Evolutionary conservation across 2,797 vertebrate species (phyloP).

Genomic region (Gallinago stenura): DNA sequence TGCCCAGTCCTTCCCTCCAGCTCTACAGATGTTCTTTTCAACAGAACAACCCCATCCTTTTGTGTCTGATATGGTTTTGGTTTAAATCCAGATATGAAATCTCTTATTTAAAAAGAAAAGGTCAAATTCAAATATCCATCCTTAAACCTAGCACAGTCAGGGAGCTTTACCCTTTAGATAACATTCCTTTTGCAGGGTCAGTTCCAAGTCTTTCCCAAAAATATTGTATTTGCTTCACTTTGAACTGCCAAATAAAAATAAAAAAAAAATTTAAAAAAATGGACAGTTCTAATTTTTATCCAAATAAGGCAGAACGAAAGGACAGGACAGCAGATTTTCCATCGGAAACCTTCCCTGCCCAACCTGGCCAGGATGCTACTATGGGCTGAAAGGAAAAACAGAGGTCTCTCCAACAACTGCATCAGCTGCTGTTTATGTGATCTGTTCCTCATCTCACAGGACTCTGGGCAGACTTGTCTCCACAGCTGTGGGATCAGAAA

Average conservation of each 20-base stretch:
- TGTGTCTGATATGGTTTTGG: not conserved
- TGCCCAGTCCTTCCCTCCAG: not conserved
- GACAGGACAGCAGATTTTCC: not conserved
- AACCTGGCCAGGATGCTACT: not conserved
- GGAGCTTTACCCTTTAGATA: not conserved
- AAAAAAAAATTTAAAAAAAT: not conserved
- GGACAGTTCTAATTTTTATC: not conserved
- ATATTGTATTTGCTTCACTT: not conserved
- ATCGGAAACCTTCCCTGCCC: not conserved
- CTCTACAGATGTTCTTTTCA: not conserved
- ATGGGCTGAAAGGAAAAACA: not conserved
- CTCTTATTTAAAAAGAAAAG: not conserved
- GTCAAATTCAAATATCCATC: not conserved
- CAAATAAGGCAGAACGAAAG: constrained; percentile 6
- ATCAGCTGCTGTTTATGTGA: not conserved
- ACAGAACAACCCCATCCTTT: not conserved
- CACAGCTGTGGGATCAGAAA: not conserved
- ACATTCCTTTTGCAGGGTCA: not conserved
- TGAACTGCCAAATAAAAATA: not conserved
- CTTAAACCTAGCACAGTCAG: not conserved
- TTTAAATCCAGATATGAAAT: not conserved
- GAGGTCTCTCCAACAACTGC: not conserved
- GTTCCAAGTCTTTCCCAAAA: not conserved
- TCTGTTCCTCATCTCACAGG: not conserved
- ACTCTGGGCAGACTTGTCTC: not conserved